Base-by-base conservation (phyloP, 2,888 invertebrate species). In the Polyommatus iphigenia region DNA sequence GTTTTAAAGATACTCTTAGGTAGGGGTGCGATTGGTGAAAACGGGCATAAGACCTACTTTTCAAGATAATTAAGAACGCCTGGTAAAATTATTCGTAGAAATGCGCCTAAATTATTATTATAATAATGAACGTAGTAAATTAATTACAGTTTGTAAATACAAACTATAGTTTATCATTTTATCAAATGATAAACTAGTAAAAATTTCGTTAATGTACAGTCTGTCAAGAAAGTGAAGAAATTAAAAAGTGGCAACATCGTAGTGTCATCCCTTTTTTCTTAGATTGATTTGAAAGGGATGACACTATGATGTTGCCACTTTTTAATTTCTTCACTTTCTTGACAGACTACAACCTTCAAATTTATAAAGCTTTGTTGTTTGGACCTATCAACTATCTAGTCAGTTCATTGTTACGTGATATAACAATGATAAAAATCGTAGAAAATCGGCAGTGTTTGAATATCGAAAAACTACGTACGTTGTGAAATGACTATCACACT, bases 401-500 rank as follows among this genome's bases (percentile, higher is more conserved):
- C 24, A 10, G 24, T 24, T 10, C 3, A 59, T 8, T 20, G 20
- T 62, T 24, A 24, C 13, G 29, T 67, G 29, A 67, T 15, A 4
- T 62, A 20, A 59, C 59, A 59, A 46, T 18, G 67, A 18, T 29
- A 4, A 13, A 67, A 67, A 18, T 62, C 24, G 62, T 62, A 62
- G 62, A 24, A 13, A 62, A 24, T 67, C 18, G 67, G 67, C 67
- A 67, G 67, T 67, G 67, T 67, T 54, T 32, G 24, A 67, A 67
- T 67, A 67, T 67, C 18, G 5, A 67, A 5, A 67, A 46, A 46
- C 46, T 46, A 46, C 10, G 59, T 59, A 59, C 10, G 59, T 59
- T n/a, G 8, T 59, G 59, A n/a, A 59, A 20, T 15, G 20, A 59
- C 50, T 54, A 54, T 50, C 50, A 50, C 50, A 2, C 4, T 57